These are phyloP conservation scores for Bufo gargarizans DNA, from an alignment of 2,113 vertebrate species.

Conservation along the genomic window DNA sequence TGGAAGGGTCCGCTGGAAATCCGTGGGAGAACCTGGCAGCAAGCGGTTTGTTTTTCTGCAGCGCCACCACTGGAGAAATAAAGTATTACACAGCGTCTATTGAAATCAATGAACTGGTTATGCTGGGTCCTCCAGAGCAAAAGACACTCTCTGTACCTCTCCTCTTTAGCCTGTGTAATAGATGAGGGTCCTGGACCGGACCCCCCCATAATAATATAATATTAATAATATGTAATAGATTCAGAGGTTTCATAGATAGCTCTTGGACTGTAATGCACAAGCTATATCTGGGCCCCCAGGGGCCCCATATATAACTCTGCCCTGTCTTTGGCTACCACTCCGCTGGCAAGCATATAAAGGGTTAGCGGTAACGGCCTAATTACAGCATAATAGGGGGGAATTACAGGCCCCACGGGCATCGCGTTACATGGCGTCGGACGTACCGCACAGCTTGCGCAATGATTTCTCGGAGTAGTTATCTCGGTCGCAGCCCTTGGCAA, in stretches of 20 bases:
- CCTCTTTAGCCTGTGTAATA: not conserved
- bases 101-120: not conserved
- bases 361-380: not conserved
- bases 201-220: not conserved
- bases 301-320: not conserved
- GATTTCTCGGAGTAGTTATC: slow-evolving; percentile 97
- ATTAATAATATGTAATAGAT: not conserved
- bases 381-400: not conserved
- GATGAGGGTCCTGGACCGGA: not conserved
- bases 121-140: not conserved
- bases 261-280: not conserved
- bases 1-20: not conserved
- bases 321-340: not conserved
- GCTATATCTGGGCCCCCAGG: not conserved
- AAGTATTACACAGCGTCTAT: not conserved
- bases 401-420: not conserved
- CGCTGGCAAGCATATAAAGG: not conserved
- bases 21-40: not conserved
- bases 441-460: slow-evolving; percentile 91
- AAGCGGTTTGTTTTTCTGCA: not conserved
- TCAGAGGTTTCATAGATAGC: not conserved
- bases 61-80: not conserved
- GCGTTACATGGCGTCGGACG: not conserved
- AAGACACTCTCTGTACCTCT: not conserved
- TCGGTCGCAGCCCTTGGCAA: slow-evolving; percentile 95